phyloP scores from a whole-genome alignment of 37 sponge, comb jelly and placozoan genomes.

The Haliclona indistincta region DNA sequence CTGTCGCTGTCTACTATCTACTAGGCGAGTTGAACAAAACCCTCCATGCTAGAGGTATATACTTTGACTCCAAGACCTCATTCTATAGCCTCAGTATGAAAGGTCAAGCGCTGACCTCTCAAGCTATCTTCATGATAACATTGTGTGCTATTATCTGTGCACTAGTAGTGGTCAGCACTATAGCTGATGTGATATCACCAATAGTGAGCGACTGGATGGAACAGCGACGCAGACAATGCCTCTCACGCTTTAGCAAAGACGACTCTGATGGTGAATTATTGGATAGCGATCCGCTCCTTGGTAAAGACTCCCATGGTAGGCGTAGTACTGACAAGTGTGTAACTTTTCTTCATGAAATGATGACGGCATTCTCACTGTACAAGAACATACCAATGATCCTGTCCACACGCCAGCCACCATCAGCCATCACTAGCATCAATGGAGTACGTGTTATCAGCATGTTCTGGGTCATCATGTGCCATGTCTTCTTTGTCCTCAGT shows the following conservation, averaged over 20 bases:
- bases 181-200: conserved; percentile 1
- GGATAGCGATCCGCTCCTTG: conserved; percentile 11
- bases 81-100: too few species aligned
- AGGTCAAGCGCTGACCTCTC: too few species aligned
- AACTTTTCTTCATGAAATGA: conserved; percentile 5
- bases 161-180: conserved; percentile 20
- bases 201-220: not conserved
- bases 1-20: not conserved
- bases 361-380: conserved; percentile 54
- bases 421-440: conserved; percentile 69
- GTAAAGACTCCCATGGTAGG: too few species aligned
- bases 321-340: too few species aligned
- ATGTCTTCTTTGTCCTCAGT: conserved; percentile 36
- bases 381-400: conserved; percentile 54
- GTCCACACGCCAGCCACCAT: conserved; percentile 53
- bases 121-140: conserved; percentile 58
- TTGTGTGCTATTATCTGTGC: conserved; percentile 32
- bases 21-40: not conserved
- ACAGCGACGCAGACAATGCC: too few species aligned
- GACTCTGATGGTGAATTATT: too few species aligned
- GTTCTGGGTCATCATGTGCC: conserved; percentile 80
- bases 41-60: too few species aligned
- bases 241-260: not conserved
- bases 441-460: conserved; percentile 80
- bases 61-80: too few species aligned